phyloP scores from a whole-genome alignment of 2,797 vertebrate species.

The Phalloptychus januarius region DNA sequence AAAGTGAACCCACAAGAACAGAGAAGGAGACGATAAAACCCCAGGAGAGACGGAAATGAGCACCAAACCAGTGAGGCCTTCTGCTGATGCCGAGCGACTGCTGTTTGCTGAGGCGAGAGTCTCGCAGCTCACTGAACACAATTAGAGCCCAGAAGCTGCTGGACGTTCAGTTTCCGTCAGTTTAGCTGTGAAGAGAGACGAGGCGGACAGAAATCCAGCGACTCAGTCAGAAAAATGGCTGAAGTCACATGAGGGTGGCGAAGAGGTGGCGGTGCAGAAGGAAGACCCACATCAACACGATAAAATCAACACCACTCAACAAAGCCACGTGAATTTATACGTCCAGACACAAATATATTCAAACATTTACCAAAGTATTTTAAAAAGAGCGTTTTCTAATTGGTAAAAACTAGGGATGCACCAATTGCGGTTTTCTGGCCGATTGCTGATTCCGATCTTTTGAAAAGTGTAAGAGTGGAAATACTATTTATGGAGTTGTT shows the following conservation, averaged over 20 bases:
- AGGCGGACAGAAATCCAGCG: slow-evolving; percentile 29
- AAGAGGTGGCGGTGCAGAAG: background rate
- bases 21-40: slow-evolving; percentile 4
- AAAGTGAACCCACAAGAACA: background rate
- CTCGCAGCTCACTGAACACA: slow-evolving; percentile 60
- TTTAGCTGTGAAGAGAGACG: slow-evolving; percentile 46
- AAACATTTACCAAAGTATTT: no score
- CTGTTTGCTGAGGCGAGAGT: slow-evolving; percentile 58
- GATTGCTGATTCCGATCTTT: no score
- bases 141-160: slow-evolving; percentile 43
- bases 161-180: slow-evolving; percentile 51
- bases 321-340: no score
- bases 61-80: slow-evolving; percentile 46
- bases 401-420: no score
- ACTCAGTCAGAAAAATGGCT: slow-evolving; percentile 21
- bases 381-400: no score
- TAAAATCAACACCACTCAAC: background rate
- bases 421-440: no score
- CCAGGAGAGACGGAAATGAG: slow-evolving; percentile 35
- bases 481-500: no score
- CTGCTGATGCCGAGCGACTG: slow-evolving; percentile 52
- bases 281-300: background rate
- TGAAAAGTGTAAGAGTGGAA: no score
- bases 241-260: slow-evolving; percentile 5
- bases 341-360: background rate